Conservation (phyloP, 2,888 invertebrate species). For the Dicyrtoma fusca region DNA sequence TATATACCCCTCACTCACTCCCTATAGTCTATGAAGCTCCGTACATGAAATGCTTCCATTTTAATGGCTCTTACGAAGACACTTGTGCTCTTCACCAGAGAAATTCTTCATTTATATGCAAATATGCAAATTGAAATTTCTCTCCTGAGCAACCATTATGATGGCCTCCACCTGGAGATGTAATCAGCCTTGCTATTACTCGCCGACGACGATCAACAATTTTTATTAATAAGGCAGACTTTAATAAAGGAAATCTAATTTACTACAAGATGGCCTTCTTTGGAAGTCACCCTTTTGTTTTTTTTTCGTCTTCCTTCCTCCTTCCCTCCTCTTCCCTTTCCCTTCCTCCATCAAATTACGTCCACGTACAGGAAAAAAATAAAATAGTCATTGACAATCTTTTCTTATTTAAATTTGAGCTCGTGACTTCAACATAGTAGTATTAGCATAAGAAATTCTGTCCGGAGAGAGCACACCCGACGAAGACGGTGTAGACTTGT, state of each 20-base stretch:
- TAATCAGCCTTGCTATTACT: constrained; percentile 27
- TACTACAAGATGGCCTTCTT: constrained; percentile 2
- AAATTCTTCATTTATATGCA: constrained; percentile 43
- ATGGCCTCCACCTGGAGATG: constrained; percentile 40
- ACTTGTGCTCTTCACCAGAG: constrained; percentile 30
- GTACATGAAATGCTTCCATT: constrained; percentile 29
- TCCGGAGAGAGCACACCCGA: no score
- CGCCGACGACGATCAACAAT: constrained; percentile 28
- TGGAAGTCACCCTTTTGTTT: no score
- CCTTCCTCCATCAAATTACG: background rate
- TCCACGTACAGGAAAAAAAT: constrained; percentile 1
- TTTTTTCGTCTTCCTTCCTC: background rate
- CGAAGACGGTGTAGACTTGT: no score
- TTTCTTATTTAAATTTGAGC: no score
- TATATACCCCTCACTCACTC: background rate
- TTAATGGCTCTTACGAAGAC: constrained; percentile 40
- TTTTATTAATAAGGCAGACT: constrained; percentile 40
- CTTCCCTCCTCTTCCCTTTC: background rate
- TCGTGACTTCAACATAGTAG: no score
- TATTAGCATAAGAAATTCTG: no score
- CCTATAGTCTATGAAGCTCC: background rate
- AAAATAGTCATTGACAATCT: no score
- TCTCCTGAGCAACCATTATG: constrained; percentile 36
- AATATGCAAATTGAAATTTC: constrained; percentile 42
- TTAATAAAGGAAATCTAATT: constrained; percentile 41